These are phyloP conservation scores for Fulmarus glacialis DNA, from an alignment of 2,113 vertebrate species.

Conservation along the genomic window DNA sequence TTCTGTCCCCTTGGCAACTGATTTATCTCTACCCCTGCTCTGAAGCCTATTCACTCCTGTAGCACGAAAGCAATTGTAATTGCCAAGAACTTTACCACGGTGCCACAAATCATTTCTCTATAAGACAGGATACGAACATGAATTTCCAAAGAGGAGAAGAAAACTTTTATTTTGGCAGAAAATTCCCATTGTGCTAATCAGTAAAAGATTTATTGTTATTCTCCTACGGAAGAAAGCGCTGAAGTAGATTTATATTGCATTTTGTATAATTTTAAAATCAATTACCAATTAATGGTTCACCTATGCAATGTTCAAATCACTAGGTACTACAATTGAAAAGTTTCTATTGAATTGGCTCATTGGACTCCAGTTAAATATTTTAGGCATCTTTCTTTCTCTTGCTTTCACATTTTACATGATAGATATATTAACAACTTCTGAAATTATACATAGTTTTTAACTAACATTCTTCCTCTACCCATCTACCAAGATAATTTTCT, in stretches of 20 bases:
- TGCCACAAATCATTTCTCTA: background rate
- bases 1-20: background rate
- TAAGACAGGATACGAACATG: rapidly evolving
- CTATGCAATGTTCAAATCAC: background rate
- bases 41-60: background rate
- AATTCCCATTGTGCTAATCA: background rate
- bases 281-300: background rate
- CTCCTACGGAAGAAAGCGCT: background rate
- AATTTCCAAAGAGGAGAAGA: background rate
- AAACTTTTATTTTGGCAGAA: background rate
- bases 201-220: background rate
- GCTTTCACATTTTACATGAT: background rate
- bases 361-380: background rate
- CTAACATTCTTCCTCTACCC: background rate
- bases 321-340: background rate
- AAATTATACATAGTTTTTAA: background rate
- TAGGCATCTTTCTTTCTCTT: background rate
- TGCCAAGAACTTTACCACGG: background rate
- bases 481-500: background rate
- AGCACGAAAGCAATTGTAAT: background rate
- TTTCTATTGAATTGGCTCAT: background rate
- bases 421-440: background rate
- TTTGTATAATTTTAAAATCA: background rate
- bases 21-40: background rate
- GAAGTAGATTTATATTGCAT: background rate